phyloP scores from a whole-genome alignment of 2,888 invertebrate species.

The Rotaria magnacalcarata region DNA sequence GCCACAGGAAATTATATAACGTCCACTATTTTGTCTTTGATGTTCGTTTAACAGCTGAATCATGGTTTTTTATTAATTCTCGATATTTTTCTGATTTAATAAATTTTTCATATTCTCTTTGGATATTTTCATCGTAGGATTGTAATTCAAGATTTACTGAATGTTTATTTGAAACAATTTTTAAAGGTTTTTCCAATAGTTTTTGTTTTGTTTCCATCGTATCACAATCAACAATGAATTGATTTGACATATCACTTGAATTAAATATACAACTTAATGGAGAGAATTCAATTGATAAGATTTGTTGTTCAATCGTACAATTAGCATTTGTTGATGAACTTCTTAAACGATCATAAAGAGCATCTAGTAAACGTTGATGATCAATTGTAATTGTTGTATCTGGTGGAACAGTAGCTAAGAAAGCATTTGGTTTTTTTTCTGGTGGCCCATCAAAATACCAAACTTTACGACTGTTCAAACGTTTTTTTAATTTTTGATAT shows the following conservation, averaged over 20 bases:
- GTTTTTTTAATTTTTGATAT: slow-evolving; percentile 44
- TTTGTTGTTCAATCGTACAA: neutral
- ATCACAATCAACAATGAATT: slow-evolving; percentile 41
- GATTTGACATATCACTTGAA: slow-evolving; percentile 42
- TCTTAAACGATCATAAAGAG: slow-evolving; percentile 33
- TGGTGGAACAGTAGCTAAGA: slow-evolving; percentile 32
- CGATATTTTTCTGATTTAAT: slow-evolving; percentile 43
- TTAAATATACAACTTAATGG: slow-evolving; percentile 42
- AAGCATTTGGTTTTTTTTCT: slow-evolving; percentile 37
- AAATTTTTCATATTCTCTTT: slow-evolving; percentile 44
- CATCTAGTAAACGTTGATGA: slow-evolving; percentile 37
- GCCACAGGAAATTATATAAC: neutral
- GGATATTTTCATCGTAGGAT: slow-evolving; percentile 42
- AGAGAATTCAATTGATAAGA: slow-evolving; percentile 39
- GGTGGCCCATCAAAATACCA: slow-evolving; percentile 43
- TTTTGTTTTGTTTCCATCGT: slow-evolving; percentile 39
- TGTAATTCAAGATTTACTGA: neutral
- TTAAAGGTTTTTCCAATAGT: slow-evolving; percentile 37
- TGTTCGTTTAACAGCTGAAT: neutral
- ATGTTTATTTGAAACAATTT: slow-evolving; percentile 27
- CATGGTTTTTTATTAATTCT: slow-evolving; percentile 44
- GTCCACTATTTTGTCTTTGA: neutral
- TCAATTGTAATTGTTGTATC: slow-evolving; percentile 15
- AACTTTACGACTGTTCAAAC: slow-evolving; percentile 36
- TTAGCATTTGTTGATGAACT: neutral